Conservation (phyloP, 23 tunicate species). For the Ascidia mentula region DNA sequence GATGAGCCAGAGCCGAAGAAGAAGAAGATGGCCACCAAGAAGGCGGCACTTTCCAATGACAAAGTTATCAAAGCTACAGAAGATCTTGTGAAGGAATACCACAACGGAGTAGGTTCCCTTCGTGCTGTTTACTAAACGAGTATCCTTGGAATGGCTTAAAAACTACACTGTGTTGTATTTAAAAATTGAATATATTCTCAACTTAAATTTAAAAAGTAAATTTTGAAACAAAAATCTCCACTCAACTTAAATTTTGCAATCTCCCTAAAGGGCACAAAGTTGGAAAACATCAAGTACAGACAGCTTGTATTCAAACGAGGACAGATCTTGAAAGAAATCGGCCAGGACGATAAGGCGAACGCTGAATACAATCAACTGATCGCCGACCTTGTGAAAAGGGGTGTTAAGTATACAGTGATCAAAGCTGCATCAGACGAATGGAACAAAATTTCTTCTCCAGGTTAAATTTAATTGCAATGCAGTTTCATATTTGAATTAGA, state of each 20-base stretch:
- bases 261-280: constrained; percentile 52
- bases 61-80: constrained; percentile 42
- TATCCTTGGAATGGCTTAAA: too few species aligned
- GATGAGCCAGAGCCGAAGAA: neutral
- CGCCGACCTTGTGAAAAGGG: constrained; percentile 47
- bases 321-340: neutral
- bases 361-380: constrained; percentile 61
- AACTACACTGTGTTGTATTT: too few species aligned
- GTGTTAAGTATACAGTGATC: constrained; percentile 50
- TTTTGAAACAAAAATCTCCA: too few species aligned
- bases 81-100: constrained; percentile 38
- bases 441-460: constrained; percentile 22
- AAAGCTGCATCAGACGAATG: constrained; percentile 25
- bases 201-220: too few species aligned
- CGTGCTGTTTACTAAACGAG: too few species aligned
- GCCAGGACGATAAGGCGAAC: constrained; percentile 16
- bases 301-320: constrained; percentile 53
- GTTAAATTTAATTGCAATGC: constrained; percentile 10
- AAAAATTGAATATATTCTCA: too few species aligned
- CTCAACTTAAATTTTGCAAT: too few species aligned
- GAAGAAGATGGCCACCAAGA: neutral
- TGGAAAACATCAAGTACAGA: constrained; percentile 58
- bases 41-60: constrained; percentile 11
- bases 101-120: constrained; percentile 22
- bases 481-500: neutral